A percentile compares a stretch with the other conserved stretches of the same genome.
Conservation (phyloP, 2,113 vertebrate genomes). For the Pyrgilauda ruficollis region DNA sequence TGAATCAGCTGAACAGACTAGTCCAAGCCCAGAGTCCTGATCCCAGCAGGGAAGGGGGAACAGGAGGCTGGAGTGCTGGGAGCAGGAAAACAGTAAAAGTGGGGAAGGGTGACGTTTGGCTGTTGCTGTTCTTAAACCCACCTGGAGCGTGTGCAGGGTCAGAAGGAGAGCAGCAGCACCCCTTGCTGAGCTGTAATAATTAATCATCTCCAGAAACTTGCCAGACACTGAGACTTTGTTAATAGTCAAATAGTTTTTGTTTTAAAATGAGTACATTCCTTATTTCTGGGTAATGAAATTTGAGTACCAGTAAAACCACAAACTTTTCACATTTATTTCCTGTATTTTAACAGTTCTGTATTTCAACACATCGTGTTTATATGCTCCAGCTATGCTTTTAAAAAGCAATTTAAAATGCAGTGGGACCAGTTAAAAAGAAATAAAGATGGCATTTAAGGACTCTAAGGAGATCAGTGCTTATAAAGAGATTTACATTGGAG, state of each 20-base stretch:
- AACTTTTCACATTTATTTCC: not conserved
- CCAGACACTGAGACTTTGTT: not conserved
- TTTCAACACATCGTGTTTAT: not conserved
- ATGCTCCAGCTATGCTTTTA: not conserved
- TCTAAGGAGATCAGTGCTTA: not conserved
- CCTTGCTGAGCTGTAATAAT: not conserved
- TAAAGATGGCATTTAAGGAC: not conserved
- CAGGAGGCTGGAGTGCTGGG: not conserved
- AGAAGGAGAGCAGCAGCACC: not conserved
- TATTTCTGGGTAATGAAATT: not conserved
- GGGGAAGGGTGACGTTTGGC: accelerated
- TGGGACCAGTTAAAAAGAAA: not conserved
- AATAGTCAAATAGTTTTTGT: not conserved
- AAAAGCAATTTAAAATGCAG: not conserved
- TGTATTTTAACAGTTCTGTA: not conserved
- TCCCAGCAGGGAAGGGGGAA: not conserved
- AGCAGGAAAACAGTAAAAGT: not conserved
- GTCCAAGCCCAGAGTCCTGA: not conserved
- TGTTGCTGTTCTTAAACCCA: not conserved
- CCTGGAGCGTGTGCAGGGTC: accelerated
- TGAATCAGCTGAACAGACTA: not conserved
- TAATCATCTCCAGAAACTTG: not conserved
- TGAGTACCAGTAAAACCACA: not conserved
- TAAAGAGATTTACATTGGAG: not conserved
- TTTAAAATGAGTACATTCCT: not conserved